Percentiles rank a stretch among this genome's conserved stretches.
Conservation (phyloP, 2,888 invertebrate species). For the Plebejus argus region DNA sequence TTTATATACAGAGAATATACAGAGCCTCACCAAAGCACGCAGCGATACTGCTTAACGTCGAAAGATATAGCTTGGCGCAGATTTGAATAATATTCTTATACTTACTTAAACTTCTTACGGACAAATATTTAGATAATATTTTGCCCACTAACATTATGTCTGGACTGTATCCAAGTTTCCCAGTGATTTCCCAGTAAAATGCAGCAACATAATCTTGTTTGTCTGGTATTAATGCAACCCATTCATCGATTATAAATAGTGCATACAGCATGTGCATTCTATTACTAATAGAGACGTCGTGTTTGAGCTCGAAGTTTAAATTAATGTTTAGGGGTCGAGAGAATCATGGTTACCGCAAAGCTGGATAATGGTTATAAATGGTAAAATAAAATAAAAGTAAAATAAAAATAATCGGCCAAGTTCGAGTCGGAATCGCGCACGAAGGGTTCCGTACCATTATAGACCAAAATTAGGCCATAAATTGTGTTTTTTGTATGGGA, state of each 20-base stretch:
- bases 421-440: too few species aligned
- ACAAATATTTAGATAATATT: neutral
- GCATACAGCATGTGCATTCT: neutral
- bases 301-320: too few species aligned
- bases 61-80: neutral
- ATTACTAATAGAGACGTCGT: neutral
- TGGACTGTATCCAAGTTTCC: neutral
- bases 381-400: too few species aligned
- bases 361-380: too few species aligned
- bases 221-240: neutral
- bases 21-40: neutral
- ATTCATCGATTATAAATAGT: slow-evolving; percentile 13
- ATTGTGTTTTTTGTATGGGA: too few species aligned
- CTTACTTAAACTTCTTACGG: too few species aligned
- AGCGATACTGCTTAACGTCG: neutral
- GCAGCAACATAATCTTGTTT: neutral
- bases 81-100: neutral
- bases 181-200: neutral
- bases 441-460: too few species aligned
- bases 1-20: too few species aligned
- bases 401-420: too few species aligned
- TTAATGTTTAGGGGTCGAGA: too few species aligned
- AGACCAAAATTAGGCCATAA: too few species aligned
- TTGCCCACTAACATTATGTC: neutral
- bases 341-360: too few species aligned